Base-by-base conservation (phyloP, 30 jellyfish, hydroid and myxozoan genomes). In the Hydractinia echinata region DNA sequence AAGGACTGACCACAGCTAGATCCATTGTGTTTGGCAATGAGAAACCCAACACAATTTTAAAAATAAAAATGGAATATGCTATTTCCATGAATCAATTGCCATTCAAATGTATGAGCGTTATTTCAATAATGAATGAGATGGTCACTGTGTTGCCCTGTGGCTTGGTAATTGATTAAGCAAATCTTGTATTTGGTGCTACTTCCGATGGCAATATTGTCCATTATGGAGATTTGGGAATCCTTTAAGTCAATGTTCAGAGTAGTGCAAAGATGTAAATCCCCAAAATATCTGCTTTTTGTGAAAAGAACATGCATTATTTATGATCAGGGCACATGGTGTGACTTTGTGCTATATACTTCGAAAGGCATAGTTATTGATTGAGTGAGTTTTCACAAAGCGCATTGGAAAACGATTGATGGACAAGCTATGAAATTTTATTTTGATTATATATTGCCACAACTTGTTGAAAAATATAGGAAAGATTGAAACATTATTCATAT, bases 1-100 rank as follows among this genome's bases (percentile, higher is more conserved):
- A 68, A 51, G 79, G 79, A 51, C 79, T 68, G 18, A 68, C 18
- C 18, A n/a, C n/a, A 68, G 51, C 79, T 14, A 14, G 30, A n/a
- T 14, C 18, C 30, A 68, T 68, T 51, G 79, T 3, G 79, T 68
- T 0, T 68, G 53, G 51, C 18, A 30, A 30, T 30, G 44, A 30
- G 44, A 30, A 30, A 30, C 44, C 44, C 44, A 30, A 30, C 44
- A 30, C 1, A 30, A 30, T 30, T 30, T 30, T 30, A 68, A 68
- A 68, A 51, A 68, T 68, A 3, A 68, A 14, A 21, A 68, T n/a
- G 79, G 18, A 11, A 68, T 11, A 11, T 14, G 30, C 18, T 14
- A 14, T 13, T n/a, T 60, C 18, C 18, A 14, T 16, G 18, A 60
- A 60, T 14, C n/a, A 13, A 60, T 0, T 16, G n/a, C 16, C 70